phyloP scores from a whole-genome alignment of 92 coral and sea anemone genomes.

The Plumapathes pennacea region DNA sequence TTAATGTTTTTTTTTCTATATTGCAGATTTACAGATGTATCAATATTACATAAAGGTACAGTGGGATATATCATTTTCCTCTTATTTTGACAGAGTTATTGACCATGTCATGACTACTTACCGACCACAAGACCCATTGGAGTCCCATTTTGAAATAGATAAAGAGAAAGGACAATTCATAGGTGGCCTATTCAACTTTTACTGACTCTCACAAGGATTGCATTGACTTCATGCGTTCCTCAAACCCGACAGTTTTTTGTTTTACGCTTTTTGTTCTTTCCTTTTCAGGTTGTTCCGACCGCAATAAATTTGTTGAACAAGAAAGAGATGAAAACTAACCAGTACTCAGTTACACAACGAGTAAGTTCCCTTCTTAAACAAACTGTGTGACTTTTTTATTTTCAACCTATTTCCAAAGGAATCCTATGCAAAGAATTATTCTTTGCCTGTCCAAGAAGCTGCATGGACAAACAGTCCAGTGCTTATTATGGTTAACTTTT shows the following conservation, averaged over 20 bases:
- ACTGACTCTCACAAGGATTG: background rate
- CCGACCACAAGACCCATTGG: too few relatives aligned
- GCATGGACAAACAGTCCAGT: background rate
- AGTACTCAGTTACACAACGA: conserved; percentile 96
- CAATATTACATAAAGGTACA: conserved; percentile 90
- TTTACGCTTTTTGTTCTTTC: background rate
- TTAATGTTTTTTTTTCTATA: conserved; percentile 3
- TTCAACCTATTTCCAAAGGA: too few relatives aligned
- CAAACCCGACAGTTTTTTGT: background rate
- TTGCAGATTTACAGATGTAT: conserved; percentile 80
- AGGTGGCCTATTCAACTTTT: too few relatives aligned
- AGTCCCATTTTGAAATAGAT: too few relatives aligned
- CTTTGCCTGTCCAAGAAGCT: too few relatives aligned
- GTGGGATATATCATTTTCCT: too few relatives aligned
- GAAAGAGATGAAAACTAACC: conserved; percentile 74
- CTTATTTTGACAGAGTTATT: too few relatives aligned
- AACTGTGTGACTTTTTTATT: too few relatives aligned
- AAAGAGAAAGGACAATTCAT: too few relatives aligned
- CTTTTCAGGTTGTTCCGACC: conserved; percentile 83
- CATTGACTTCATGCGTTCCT: background rate
- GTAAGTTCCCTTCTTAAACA: conserved; percentile 53
- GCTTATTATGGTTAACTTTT: background rate
- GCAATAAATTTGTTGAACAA: conserved; percentile 56
- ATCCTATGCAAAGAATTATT: too few relatives aligned
- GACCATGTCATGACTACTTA: too few relatives aligned